Evolutionary conservation across 1,140 invertebrate species (phyloP), one percentile per base, ranked within the genome.

Genomic region (Trachelipus rathkii): DNA sequence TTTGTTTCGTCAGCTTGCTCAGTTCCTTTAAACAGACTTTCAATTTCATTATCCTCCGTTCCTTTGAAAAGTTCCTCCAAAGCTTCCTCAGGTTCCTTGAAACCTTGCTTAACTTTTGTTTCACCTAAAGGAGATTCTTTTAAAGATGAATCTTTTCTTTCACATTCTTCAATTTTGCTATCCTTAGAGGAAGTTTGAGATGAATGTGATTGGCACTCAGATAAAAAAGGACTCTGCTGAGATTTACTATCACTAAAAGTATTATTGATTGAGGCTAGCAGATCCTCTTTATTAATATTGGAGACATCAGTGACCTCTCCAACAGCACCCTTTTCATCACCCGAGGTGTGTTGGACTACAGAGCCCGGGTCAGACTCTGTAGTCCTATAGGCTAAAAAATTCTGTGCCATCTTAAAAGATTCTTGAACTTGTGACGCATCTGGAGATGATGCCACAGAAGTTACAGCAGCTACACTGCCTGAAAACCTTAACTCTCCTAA

Each of bases 311-410:
- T 60, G 11, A 60, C 19, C 11, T 60, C 50, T 19, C 50, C 50
- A 60, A 60, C 50, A 19, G 11, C 8, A 60, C 50, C 50, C 50
- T 60, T 60, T 60, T 60, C 50, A 60, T 19, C 50, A 60, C 50
- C 50, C 50, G 50, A 60, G 50, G 50, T 60, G 50, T 60, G 73
- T 44, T 76, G 79, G 79, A 81, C 79, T 78, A 81, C 79, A 81
- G 79, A 81, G 79, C 77, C 79, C 79, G 79, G 77, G 79, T 75
- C 79, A 77, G 77, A 75, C 79, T 81, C 79, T 81, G 79, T 77
- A 81, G 79, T 81, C 79, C 79, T 81, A 81, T 78, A 81, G 76
- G 79, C 79, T 81, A 81, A 81, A 81, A 81, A 81, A 81, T 81
- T 81, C 79, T 81, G 79, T 23, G 77, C 76, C 79, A 78, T 77